A percentile compares a stretch with the other conserved stretches of the same genome.
phyloP scores from a whole-genome alignment of 2,797 vertebrate species.

The Clarias laeviceps region DNA sequence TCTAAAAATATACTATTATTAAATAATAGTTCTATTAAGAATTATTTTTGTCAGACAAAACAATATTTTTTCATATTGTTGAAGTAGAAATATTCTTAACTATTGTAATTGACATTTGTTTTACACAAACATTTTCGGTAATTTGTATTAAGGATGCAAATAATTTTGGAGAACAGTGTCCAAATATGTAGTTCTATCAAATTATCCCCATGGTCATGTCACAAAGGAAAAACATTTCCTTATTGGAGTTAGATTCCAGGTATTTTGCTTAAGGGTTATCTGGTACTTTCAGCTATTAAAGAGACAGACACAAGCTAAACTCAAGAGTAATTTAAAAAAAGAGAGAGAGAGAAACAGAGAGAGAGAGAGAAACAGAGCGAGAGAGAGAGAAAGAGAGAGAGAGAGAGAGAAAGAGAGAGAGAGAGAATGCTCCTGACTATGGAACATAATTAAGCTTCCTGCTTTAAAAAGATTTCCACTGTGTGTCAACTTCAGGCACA shows the following conservation, averaged over 20 bases:
- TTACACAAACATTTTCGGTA: not conserved
- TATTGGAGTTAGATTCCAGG: not conserved
- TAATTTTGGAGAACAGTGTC: not conserved
- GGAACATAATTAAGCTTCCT: slow-evolving; percentile 27
- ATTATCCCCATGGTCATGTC: not conserved
- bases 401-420: not conserved
- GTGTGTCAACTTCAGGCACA: not conserved
- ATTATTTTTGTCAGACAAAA: not conserved
- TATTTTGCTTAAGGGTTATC: not conserved
- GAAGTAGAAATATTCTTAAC: not conserved
- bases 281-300: not conserved
- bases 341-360: too few relatives aligned
- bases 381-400: not conserved
- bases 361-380: too few relatives aligned
- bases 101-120: not conserved
- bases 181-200: not conserved
- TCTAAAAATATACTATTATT: not conserved
- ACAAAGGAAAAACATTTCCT: not conserved
- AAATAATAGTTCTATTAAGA: not conserved
- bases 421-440: not conserved
- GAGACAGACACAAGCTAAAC: not conserved
- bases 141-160: too few relatives aligned
- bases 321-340: not conserved
- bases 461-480: not conserved
- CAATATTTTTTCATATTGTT: not conserved